A percentile compares a stretch with the other conserved stretches of the same genome.
These are phyloP conservation scores for Pterocles gutturalis DNA, from an alignment of 2,113 vertebrate genomes.

Conservation along the genomic window DNA sequence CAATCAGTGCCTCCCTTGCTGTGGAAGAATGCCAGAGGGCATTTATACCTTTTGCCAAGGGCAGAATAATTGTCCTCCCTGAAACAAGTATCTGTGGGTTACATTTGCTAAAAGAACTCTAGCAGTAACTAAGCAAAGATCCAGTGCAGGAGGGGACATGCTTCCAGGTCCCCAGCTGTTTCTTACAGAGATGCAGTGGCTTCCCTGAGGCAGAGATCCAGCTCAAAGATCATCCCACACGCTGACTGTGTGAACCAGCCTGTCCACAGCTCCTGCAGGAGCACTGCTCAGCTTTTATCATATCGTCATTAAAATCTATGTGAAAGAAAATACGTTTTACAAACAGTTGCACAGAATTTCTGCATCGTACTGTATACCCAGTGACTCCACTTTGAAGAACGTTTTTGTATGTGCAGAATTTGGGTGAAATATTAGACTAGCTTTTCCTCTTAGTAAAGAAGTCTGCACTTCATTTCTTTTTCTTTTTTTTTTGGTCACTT, in stretches of 20 bases:
- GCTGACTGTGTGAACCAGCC: neutral
- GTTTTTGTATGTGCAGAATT: neutral
- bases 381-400: neutral
- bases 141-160: neutral
- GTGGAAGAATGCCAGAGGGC: neutral
- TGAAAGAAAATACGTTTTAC: neutral
- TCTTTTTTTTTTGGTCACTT: neutral
- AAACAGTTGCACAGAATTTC: neutral
- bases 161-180: neutral
- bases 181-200: neutral
- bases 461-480: neutral
- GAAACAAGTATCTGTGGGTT: neutral
- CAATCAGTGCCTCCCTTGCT: neutral
- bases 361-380: neutral
- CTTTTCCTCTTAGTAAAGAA: neutral
- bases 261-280: neutral
- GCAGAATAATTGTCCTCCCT: neutral
- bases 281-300: neutral
- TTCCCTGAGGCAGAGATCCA: neutral
- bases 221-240: fast-evolving
- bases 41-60: neutral
- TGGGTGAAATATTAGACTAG: neutral
- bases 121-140: neutral
- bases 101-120: neutral
- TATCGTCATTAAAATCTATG: neutral